Evolutionary conservation across 92 coral and sea anemone species (phyloP), one percentile per base, ranked within the genome.

Genomic region (Hydrozoanthus gracilis): DNA sequence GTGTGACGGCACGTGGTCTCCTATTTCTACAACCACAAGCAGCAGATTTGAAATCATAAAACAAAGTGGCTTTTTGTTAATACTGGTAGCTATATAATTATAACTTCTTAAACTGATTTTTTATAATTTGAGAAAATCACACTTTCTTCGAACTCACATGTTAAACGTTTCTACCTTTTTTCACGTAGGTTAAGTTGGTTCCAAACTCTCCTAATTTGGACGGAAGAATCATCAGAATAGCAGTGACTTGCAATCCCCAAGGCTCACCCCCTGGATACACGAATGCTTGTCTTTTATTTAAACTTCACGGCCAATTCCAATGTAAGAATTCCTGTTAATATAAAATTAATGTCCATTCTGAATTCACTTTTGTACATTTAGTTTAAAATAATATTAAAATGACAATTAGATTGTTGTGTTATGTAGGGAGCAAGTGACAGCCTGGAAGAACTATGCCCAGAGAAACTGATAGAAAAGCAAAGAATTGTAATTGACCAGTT

Each of bases 381-480:
- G 3, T 65, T 65, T n/a, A 3, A 17, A 54, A 7, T 54, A 54
- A 20, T 20, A 17, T 70, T 39, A 44, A 17, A 14, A 74, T 50
- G 10, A 44, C 10, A 6, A 12, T 27, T 15, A 77, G 27, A 15
- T 14, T 62, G 44, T 65, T 70, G 67, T 68, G 35, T 46, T 15
- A 46, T 56, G 39, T 61, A 94, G 95, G 98, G 95, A 83, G 98
- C 92, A 16, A 91, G 95, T 5, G 91, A 92, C 54, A 93, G 94
- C 56, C 91, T 90, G 44, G 98, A 90, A 15, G 94, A 82, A 27
- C 51, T 92, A 89, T 92, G 92, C 48, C 96, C 98, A 8, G 96
- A 96, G 86, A 94, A 92, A 82, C 91, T 96, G 45, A 88, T 96
- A 12, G 98, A 96, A 74, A 96, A 96, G 71, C 98, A 96, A 77